Evolutionary conservation across 2,113 vertebrate genomes (phyloP), one percentile per base, ranked within the genome.

Genomic region (Odontophorus gujanensis): DNA sequence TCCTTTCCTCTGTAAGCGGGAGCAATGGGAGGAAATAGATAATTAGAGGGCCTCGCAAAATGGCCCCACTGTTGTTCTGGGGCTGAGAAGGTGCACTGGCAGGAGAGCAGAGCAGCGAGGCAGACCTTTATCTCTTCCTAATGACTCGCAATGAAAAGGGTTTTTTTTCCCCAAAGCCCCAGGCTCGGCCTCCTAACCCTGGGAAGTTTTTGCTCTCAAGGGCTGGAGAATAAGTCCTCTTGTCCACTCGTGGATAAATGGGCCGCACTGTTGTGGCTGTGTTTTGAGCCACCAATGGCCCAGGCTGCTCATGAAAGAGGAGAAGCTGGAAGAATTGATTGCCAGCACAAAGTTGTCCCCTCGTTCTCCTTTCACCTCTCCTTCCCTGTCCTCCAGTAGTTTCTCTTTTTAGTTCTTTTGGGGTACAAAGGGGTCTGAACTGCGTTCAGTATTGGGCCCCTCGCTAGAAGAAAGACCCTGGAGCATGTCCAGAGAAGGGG

Each of bases 81-180:
- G 82, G 62, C 73, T 72, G 79, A 85, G 81, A 86, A 95, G 93
- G 86, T 77, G 76, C 8, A 9, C 89, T 83, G 95, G 84, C 34
- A 71, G 75, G 82, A 94, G 51, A 82, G 95, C 1, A 13, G 89
- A 77, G 81, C 59, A 57, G 51, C 6, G 2, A 40, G 24, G 12
- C 69, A 91, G 92, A 85, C 89, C 96, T 94, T 97, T 97, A 95
- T 97, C 96, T 96, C 72, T 38, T 51, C 83, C 89, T 94, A 94
- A 97, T 95, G 92, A 91, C 94, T 90, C 51, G 5, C 24, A 36
- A 6, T 96, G 95, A 96, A 95, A 97, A 83, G 91, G 72, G 5
- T 7, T 63, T 87, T 75, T 82, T 65, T 43, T 34, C 14, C 67
- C 82, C 69, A 59, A 62, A 55, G 38, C 71, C 55, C 75, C 61